phyloP scores from a whole-genome alignment of 2,888 invertebrate genomes.

The Teinopalpus imperialis region DNA sequence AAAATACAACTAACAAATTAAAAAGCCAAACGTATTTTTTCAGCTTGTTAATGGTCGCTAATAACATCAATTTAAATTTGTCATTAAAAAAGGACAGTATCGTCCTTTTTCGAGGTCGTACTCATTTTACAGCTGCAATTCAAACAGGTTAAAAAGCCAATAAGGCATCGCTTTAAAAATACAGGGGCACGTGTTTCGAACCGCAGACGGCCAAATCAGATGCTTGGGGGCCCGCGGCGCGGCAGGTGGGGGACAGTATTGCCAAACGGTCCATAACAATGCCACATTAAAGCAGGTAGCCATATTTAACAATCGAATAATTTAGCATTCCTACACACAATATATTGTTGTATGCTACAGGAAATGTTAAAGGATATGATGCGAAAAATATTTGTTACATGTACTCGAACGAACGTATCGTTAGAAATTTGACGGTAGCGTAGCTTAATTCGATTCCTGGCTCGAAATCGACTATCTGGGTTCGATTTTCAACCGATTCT shows the following conservation, averaged over 20 bases:
- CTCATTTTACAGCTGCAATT: slow-evolving; percentile 18
- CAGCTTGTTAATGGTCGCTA: too few relatives aligned
- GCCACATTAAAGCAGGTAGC: slow-evolving; percentile 23
- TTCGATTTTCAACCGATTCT: too few relatives aligned
- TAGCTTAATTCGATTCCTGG: too few relatives aligned
- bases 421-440: too few relatives aligned
- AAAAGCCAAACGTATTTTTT: too few relatives aligned
- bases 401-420: too few relatives aligned
- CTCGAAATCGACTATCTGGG: too few relatives aligned
- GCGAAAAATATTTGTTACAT: too few relatives aligned
- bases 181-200: slow-evolving; percentile 23
- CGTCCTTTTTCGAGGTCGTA: slow-evolving; percentile 13
- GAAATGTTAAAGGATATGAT: neutral
- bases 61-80: too few relatives aligned
- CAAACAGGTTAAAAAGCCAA: slow-evolving; percentile 21
- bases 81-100: neutral
- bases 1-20: too few relatives aligned
- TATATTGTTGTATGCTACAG: neutral
- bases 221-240: slow-evolving; percentile 12
- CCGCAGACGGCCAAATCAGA: slow-evolving; percentile 23
- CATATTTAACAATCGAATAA: slow-evolving; percentile 11
- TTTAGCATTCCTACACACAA: neutral
- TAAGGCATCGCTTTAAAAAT: slow-evolving; percentile 17
- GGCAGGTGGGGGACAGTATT: slow-evolving; percentile 24
- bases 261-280: slow-evolving; percentile 25